Conservation (phyloP, 2,888 invertebrate genomes). For the Eupithecia subumbrata region DNA sequence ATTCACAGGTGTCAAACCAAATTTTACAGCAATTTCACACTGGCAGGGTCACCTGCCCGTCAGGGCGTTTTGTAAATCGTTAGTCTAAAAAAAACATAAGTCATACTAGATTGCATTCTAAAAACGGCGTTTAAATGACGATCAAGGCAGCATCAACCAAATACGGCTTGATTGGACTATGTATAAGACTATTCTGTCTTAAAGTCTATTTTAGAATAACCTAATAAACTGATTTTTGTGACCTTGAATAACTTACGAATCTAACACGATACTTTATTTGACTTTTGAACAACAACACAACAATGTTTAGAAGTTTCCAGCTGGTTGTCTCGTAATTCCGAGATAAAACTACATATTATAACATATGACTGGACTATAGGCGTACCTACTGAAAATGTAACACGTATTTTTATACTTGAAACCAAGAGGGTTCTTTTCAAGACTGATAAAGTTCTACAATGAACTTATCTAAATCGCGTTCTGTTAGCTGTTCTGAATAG, state of each 20-base stretch:
- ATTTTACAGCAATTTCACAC: background rate
- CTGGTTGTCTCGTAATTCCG: background rate
- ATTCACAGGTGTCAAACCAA: background rate
- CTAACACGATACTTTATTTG: background rate
- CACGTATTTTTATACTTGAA: background rate
- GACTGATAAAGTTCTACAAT: background rate
- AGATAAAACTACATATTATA: background rate
- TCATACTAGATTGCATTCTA: background rate
- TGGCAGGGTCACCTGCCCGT: no score
- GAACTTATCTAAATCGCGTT: constrained; percentile 8
- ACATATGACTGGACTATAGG: no score
- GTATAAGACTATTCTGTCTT: background rate
- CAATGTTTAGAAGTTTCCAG: background rate
- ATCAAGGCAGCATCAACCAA: background rate
- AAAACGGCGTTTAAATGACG: background rate
- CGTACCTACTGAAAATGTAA: background rate
- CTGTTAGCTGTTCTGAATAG: constrained; percentile 14
- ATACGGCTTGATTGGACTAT: background rate
- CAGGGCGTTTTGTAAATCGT: background rate
- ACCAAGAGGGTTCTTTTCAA: background rate
- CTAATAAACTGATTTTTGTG: no score
- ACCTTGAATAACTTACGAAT: no score
- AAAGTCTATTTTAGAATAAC: background rate
- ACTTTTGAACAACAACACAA: background rate
- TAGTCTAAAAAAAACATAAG: background rate